Evolutionary conservation across 1,140 invertebrate species (phyloP).

Genomic region (Cataglyphis hispanica): DNA sequence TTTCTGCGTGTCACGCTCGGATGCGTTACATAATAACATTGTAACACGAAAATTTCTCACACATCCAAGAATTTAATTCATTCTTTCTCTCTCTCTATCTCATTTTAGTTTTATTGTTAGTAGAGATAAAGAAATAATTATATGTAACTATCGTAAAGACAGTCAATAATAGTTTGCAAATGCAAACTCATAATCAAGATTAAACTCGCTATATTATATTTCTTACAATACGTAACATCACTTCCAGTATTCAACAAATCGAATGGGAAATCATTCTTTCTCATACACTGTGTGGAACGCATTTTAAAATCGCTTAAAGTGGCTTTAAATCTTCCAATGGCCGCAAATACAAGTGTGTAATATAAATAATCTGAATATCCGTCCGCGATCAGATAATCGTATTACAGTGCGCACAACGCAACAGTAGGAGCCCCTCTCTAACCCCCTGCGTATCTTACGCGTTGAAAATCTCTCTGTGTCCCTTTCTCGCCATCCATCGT

Average conservation of each 20-base stretch:
- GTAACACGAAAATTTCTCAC: background rate
- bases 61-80: slow-evolving; percentile 11
- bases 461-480: slow-evolving; percentile 17
- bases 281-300: slow-evolving; percentile 6
- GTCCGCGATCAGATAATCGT: slow-evolving; percentile 62
- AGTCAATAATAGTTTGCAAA: background rate
- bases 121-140: background rate
- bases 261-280: slow-evolving; percentile 7
- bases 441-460: slow-evolving; percentile 8
- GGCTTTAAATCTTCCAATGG: slow-evolving; percentile 48
- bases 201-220: slow-evolving; percentile 23
- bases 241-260: slow-evolving; percentile 49
- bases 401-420: slow-evolving; percentile 54
- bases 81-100: background rate
- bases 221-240: slow-evolving; percentile 41
- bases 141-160: background rate
- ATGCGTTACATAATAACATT: slow-evolving; percentile 16
- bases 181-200: slow-evolving; percentile 36
- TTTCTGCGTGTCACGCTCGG: slow-evolving; percentile 16
- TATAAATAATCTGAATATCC: slow-evolving; percentile 63
- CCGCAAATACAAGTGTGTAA: slow-evolving; percentile 45
- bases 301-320: slow-evolving; percentile 54
- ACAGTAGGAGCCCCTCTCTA: background rate
- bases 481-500: slow-evolving; percentile 10
- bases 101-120: background rate